Evolutionary conservation across 1,140 invertebrate genomes (phyloP), one percentile per base, ranked within the genome.

Genomic region (Calycopis cecrops): DNA sequence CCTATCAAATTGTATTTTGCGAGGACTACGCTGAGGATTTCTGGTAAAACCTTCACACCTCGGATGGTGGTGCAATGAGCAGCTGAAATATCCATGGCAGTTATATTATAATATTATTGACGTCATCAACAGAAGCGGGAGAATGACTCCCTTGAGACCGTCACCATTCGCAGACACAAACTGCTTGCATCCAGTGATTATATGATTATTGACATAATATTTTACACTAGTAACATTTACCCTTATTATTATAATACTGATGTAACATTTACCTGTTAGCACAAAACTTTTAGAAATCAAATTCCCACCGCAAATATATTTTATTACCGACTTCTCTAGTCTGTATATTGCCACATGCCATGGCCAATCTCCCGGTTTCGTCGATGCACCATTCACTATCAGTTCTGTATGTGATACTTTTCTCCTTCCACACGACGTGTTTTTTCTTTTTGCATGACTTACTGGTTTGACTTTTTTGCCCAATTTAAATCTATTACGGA

Each of bases 311-410:
- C 79, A 85, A 9, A 67, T 70, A 21, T 85, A 85, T 17, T 57
- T 68, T 9, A 73, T 35, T 0, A 33, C 17, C 1, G 35, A 12
- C 3, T 91, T 90, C 21, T 93, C 92, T 63, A 94, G 91, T 65
- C 92, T 93, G 63, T 95, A 93, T 0, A 97, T 88, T 4, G 94
- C 92, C 3, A 91, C 92, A 68, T 96, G 92, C 95, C 95, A 97
- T 0, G 95, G 95, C 95, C 95, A 97, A 63, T 96, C 94, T 0
- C 93, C 93, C 4, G 92, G 90, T 9, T 69, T 72, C 0, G 77
- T 69, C 0, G 50, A 28, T 18, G 52, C 50, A 21, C 73, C 77
- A 11, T 66, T 67, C 3, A 71, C 63, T 33, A 80, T 76, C 11
- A 82, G 57, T 48, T 76, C 73, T 1, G 71, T 80, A 38, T 78